Conservation (phyloP, 1,140 invertebrate species). For the Cherax destructor region DNA sequence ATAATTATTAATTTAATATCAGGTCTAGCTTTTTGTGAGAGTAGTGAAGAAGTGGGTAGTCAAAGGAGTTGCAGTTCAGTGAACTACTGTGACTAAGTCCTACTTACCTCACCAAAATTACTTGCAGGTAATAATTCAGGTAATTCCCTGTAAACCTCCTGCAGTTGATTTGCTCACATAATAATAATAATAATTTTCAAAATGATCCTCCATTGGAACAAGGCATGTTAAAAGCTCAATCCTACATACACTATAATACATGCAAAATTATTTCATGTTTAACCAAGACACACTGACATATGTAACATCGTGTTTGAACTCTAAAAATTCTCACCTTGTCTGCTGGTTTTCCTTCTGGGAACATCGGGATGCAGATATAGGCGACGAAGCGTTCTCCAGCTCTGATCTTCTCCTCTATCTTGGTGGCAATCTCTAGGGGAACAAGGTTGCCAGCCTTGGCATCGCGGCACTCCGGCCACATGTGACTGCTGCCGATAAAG, state of each 20-base stretch:
- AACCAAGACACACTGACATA: neutral
- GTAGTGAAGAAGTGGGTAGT: too few relatives aligned
- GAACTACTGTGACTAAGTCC: too few relatives aligned
- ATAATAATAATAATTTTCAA: too few relatives aligned
- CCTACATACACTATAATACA: neutral
- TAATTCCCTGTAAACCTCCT: too few relatives aligned
- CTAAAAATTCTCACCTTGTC: conserved; percentile 51
- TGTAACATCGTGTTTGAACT: neutral
- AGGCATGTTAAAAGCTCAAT: neutral
- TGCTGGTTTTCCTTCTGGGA: conserved; percentile 72
- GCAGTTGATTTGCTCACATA: too few relatives aligned
- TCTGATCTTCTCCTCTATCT: conserved; percentile 71
- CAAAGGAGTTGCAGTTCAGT: too few relatives aligned
- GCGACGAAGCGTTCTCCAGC: conserved; percentile 68
- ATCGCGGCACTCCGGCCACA: conserved; percentile 71
- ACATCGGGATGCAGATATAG: conserved; percentile 72
- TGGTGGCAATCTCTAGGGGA: conserved; percentile 71
- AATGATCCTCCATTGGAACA: too few relatives aligned
- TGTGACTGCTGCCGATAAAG: conserved; percentile 72
- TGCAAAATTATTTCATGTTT: too few relatives aligned
- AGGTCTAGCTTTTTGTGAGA: too few relatives aligned
- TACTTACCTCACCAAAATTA: too few relatives aligned
- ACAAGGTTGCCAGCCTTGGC: conserved; percentile 70
- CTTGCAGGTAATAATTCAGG: too few relatives aligned
- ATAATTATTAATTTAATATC: too few relatives aligned